Evolutionary conservation across 1,140 invertebrate species (phyloP), one percentile per base, ranked within the genome.

Genomic region (Ceratina calcarata): DNA sequence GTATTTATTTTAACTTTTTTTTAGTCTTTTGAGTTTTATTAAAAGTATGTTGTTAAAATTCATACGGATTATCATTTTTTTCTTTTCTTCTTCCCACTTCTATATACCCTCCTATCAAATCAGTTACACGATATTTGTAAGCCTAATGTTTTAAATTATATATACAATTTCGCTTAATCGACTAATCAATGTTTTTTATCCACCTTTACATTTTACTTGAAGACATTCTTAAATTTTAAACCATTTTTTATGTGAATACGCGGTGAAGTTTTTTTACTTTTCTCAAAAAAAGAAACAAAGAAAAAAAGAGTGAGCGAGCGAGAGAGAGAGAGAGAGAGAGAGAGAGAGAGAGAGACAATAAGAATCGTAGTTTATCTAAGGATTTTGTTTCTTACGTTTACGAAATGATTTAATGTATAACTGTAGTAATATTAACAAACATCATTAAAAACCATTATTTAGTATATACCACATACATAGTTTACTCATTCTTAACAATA

Each of bases 291-390:
- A 45, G 37, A 45, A 45, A 45, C 37, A 45, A 45, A 45, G 37
- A 45, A 45, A 45, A 45, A 45, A 45, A 45, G 37, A 72, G 13
- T 13, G 32, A 20, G 13, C 20, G 15, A 27, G 16, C 55, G 13
- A 45, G 20, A 27, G 12, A 67, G 13, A 45, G 20, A 20, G 3
- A 45, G 15, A 20, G n/a, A 58, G 6, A 32, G 18, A 22, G 27
- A 62, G 16, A 65, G 24, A 57, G 61, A 73, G 32, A 49, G 69
- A 65, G 60, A 72, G 76, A 78, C 76, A 78, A 78, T 78, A 78
- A 78, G 76, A 78, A 72, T 49, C 51, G 37, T 65, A 67, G 45
- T 6, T 76, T 60, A 55, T 24, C 16, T 55, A 72, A 55, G 72
- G n/a, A 45, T 64, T 78, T 78, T 57, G 22, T 72, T 78, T 72